Conservation (phyloP, 2,888 invertebrate genomes). For the Noctua janthe region DNA sequence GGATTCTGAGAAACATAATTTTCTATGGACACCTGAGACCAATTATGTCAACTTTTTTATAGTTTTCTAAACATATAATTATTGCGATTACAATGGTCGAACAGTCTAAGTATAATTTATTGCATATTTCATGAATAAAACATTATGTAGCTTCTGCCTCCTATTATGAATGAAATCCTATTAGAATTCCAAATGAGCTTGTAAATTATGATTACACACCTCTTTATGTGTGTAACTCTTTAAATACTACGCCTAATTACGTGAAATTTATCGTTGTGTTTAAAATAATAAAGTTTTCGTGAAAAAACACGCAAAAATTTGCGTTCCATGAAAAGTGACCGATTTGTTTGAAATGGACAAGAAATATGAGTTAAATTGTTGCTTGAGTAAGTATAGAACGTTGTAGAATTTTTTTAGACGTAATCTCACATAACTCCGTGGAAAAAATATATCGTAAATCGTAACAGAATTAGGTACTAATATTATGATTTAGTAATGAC, state of each 20-base stretch:
- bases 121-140: conserved; percentile 45
- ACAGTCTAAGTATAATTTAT: background rate
- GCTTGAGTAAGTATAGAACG: background rate
- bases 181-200: conserved; percentile 59
- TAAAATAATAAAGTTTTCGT: background rate
- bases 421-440: conserved; percentile 1
- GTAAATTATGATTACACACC: conserved; percentile 35
- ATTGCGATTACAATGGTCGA: background rate
- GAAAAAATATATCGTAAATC: conserved; percentile 22
- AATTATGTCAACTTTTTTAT: background rate
- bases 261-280: background rate
- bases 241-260: background rate
- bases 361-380: background rate
- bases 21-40: background rate
- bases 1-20: background rate
- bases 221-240: background rate
- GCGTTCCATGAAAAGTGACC: background rate
- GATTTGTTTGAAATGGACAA: background rate
- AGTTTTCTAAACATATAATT: background rate
- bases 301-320: background rate
- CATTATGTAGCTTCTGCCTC: conserved; percentile 1
- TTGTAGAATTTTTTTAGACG: background rate
- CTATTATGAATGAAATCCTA: conserved; percentile 39
- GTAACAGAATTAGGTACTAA: conserved; percentile 18
- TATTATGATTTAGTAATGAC: conserved; percentile 42